phyloP scores from a whole-genome alignment of 1,140 invertebrate species.

The Lucilia cuprina region DNA sequence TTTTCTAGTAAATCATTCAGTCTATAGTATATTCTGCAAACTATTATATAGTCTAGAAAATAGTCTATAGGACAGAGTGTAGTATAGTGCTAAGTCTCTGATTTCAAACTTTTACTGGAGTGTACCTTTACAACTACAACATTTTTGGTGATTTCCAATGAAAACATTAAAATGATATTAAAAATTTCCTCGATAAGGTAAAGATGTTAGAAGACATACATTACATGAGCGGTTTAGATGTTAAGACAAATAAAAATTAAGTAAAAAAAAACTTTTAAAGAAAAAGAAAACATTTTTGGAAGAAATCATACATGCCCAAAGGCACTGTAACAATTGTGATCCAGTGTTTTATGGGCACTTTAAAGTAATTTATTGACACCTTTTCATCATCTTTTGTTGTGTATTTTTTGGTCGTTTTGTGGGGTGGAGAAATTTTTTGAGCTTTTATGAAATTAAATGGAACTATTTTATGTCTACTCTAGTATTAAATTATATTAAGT shows the following conservation, averaged over 20 bases:
- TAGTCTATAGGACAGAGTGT: too few relatives aligned
- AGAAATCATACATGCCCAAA: too few relatives aligned
- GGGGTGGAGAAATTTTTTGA: background rate
- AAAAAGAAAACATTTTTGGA: too few relatives aligned
- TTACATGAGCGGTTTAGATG: background rate
- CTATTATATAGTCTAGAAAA: too few relatives aligned
- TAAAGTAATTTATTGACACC: slow-evolving; percentile 14
- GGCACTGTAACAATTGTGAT: background rate
- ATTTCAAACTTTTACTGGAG: too few relatives aligned
- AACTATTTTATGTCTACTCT: too few relatives aligned
- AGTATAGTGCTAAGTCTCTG: too few relatives aligned
- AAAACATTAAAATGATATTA: slow-evolving; percentile 16
- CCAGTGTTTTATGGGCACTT: background rate
- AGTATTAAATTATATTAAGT: too few relatives aligned
- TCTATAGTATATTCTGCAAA: too few relatives aligned
- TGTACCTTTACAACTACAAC: background rate
- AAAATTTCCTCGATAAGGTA: background rate
- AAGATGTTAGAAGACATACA: background rate
- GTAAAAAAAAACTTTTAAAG: too few relatives aligned
- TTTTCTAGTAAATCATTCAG: too few relatives aligned
- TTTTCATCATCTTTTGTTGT: background rate
- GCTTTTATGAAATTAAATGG: background rate
- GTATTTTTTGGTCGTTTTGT: background rate
- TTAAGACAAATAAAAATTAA: background rate
- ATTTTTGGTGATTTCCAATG: background rate